phyloP scores from a whole-genome alignment of 92 coral and sea anemone genomes.

The Pocillopora grandis region DNA sequence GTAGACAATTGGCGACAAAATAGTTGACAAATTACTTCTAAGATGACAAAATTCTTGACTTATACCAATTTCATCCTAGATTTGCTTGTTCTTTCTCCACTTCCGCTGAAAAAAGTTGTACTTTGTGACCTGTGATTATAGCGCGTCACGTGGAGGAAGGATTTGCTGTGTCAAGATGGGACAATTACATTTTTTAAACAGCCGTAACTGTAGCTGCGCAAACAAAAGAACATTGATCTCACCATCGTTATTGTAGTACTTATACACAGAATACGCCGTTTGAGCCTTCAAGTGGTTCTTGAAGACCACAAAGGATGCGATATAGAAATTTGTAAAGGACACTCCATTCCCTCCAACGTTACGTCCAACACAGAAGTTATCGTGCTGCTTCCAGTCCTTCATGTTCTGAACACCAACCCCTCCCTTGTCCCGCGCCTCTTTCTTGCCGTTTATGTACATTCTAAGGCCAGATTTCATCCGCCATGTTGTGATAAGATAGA shows the following conservation, averaged over 20 bases:
- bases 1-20: too few relatives aligned
- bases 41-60: too few relatives aligned
- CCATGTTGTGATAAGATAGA: conserved; percentile 84
- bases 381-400: conserved; percentile 52
- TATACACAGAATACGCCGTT: conserved; percentile 62
- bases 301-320: conserved; percentile 88
- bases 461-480: conserved; percentile 62
- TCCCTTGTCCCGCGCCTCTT: conserved; percentile 56
- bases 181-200: too few relatives aligned
- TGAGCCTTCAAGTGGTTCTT: conserved; percentile 57
- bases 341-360: conserved; percentile 76
- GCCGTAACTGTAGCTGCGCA: too few relatives aligned
- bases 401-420: conserved; percentile 72
- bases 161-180: too few relatives aligned
- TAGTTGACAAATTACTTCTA: too few relatives aligned
- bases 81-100: too few relatives aligned
- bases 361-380: conserved; percentile 85
- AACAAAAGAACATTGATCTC: not conserved
- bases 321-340: conserved; percentile 72
- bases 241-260: conserved; percentile 79
- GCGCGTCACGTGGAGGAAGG: too few relatives aligned
- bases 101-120: too few relatives aligned
- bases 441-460: conserved; percentile 75
- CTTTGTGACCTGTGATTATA: too few relatives aligned
- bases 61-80: too few relatives aligned